phyloP scores from a whole-genome alignment of 2,797 vertebrate species.

The Eupleurogrammus muticus region DNA sequence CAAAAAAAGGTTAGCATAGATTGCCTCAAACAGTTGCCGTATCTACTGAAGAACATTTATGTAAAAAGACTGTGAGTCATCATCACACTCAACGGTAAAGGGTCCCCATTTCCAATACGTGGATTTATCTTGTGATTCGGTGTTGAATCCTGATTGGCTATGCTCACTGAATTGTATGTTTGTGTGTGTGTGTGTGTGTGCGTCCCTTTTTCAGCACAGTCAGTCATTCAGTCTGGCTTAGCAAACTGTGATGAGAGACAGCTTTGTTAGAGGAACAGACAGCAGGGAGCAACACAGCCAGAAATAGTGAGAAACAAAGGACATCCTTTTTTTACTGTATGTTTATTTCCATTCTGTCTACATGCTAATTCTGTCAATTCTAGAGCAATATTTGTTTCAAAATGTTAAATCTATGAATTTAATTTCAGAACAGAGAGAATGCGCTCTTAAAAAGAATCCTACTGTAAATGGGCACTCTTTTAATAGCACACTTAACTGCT shows the following conservation, averaged over 20 bases:
- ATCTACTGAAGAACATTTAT: not conserved
- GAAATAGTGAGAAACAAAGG: conserved; percentile 50
- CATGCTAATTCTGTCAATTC: conserved; percentile 10
- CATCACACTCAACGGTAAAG: not conserved
- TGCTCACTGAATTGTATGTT: conserved; percentile 30
- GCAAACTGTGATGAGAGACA: conserved; percentile 73
- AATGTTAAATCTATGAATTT: conserved; percentile 3
- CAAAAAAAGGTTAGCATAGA: not conserved
- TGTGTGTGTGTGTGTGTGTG: conserved; percentile 10
- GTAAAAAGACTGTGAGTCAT: not conserved
- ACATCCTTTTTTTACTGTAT: conserved; percentile 43
- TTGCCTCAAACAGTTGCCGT: not conserved
- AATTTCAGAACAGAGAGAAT: not conserved
- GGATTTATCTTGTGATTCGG: not conserved
- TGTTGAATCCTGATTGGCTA: conserved; percentile 35
- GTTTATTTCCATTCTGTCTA: conserved; percentile 22
- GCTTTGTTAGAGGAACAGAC: conserved; percentile 65
- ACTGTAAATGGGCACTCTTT: conserved; percentile 5
- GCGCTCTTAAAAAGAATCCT: conserved; percentile 2
- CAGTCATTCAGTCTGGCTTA: conserved; percentile 77
- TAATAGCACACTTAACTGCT: conserved; percentile 26
- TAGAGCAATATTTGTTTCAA: not conserved
- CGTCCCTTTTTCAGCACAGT: conserved; percentile 64
- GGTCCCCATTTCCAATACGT: not conserved
- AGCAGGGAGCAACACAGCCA: conserved; percentile 32